Base-by-base conservation (phyloP, 1,140 invertebrate genomes). In the Sitodiplosis mosellana region DNA sequence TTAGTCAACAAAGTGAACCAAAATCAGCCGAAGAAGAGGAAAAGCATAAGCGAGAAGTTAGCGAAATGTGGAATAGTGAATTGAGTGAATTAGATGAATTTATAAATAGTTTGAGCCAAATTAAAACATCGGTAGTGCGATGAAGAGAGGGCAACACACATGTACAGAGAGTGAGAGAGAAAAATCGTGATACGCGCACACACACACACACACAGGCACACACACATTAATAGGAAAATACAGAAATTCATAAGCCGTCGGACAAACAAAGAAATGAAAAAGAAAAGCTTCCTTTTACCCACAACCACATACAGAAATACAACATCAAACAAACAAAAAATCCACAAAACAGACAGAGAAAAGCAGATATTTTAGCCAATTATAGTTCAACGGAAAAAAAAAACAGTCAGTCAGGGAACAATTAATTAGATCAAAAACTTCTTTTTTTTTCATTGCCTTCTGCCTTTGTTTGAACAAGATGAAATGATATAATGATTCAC, bases 81-180 rank as follows among this genome's bases (percentile, higher is more conserved):
- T 56, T 64, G 14, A 64, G 57, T 56, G 59, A 58, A 48, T 54
- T 64, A 47, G 61, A 64, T 52, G 54, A 48, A 52, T 64, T 64
- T 51, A 59, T 64, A 54, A 55, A 51, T 47, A 61, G 55, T 47
- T 50, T 63, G 11, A 63, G 59, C 22, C 41, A 43, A 43, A 43
- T 43, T 21, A 43, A 43, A 43, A 43, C 41, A 18, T 18, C n/a
- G 10, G 14, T 43, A 18, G 41, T 43, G n/a, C n/a, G 41, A 43
- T 43, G 14, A 43, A 34, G 45, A n/a, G 33, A 12, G 12, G 15
- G 12, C 3, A 18, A 6, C 3, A 18, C 4, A 14, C 3, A 43
- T 8, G 19, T 4, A 43, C 8, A 43, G 12, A 22, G 18, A 22
- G 12, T 5, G 18, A 19, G 12, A 20, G 12, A 7, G 12, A 12